phyloP scores from a whole-genome alignment of 2,888 invertebrate species.

The Eupeodes luniger region DNA sequence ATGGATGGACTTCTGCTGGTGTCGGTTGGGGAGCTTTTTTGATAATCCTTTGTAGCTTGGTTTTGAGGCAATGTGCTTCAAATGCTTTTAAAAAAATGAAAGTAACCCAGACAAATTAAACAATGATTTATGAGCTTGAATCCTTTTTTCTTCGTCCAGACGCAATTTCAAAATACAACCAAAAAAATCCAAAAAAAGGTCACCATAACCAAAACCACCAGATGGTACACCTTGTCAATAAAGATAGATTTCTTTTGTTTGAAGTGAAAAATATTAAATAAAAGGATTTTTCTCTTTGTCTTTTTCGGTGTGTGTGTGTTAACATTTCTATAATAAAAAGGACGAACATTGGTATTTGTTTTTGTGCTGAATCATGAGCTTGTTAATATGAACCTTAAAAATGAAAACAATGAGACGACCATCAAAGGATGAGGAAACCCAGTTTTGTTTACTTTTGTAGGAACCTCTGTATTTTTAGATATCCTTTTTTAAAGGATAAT shows the following conservation, averaged over 20 bases:
- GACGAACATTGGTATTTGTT: constrained; percentile 6
- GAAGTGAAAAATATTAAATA: constrained; percentile 18
- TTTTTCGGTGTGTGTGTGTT: background rate
- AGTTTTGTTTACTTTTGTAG: background rate
- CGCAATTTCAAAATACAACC: constrained; percentile 14
- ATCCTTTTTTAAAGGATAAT: background rate
- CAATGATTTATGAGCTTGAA: constrained; percentile 62
- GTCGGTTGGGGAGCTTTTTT: background rate
- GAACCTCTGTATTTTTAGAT: background rate
- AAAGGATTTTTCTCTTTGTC: background rate
- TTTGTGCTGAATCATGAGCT: constrained; percentile 22
- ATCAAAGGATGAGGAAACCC: too few species aligned
- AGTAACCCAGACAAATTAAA: constrained; percentile 53
- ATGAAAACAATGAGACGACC: background rate
- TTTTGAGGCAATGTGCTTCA: constrained; percentile 14
- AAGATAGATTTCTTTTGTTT: constrained; percentile 50
- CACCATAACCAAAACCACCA: constrained; percentile 43
- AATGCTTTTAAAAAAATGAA: background rate
- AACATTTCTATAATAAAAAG: background rate
- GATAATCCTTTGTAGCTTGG: constrained; percentile 12
- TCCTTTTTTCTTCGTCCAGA: constrained; percentile 43
- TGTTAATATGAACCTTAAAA: background rate
- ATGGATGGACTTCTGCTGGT: too few species aligned
- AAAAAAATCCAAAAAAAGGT: constrained; percentile 40
- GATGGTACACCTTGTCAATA: constrained; percentile 58